A percentile compares a stretch with the other conserved stretches of the same genome.
These are phyloP conservation scores for Muscicapa adusta DNA, from an alignment of 2,113 vertebrate species.

Conservation along the genomic window DNA sequence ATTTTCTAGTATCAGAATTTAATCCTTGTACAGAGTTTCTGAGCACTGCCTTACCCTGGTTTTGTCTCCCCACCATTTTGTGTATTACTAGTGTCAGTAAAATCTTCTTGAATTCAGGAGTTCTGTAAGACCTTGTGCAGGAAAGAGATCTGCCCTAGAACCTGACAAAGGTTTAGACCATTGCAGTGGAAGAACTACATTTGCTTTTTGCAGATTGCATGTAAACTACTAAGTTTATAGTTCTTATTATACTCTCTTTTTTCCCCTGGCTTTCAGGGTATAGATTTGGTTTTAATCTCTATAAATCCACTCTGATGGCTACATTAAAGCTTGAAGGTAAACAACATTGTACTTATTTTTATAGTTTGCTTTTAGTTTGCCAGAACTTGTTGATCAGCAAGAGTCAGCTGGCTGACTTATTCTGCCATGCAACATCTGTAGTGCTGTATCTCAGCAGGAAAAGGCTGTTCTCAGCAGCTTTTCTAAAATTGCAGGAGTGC, in stretches of 20 bases:
- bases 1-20: neutral
- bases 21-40: neutral
- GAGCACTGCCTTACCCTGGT: neutral
- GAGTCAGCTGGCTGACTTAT: neutral
- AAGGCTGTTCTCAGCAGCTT: neutral
- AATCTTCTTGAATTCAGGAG: neutral
- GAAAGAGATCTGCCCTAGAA: neutral
- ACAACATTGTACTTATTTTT: neutral
- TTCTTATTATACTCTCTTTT: neutral
- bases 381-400: neutral
- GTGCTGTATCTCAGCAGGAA: neutral
- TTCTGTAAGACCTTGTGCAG: neutral
- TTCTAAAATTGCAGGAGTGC: neutral
- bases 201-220: neutral
- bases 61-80: neutral
- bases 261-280: neutral
- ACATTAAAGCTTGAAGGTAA: neutral
- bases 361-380: neutral
- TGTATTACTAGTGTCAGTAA: neutral
- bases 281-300: neutral
- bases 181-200: neutral
- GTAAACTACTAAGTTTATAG: neutral
- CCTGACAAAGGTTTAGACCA: neutral
- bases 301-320: neutral
- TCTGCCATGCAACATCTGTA: neutral